Percentiles rank a stretch among this genome's conserved stretches.
Conservation (phyloP, 1,140 invertebrate species). For the Eurosta solidaginis region DNA sequence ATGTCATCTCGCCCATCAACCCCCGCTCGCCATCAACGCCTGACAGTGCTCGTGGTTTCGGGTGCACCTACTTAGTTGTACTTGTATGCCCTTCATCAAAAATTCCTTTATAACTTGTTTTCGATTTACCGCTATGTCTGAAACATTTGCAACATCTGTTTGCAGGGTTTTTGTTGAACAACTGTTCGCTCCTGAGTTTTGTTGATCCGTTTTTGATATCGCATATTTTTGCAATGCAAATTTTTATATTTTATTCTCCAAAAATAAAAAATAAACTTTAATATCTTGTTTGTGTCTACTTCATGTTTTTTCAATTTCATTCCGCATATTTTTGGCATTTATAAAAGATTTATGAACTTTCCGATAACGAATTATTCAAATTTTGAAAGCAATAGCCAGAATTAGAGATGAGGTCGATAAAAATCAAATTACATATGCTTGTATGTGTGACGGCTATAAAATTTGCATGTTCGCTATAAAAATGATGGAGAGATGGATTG, state of each 20-base stretch:
- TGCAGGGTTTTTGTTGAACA: background rate
- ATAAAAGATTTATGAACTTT: constrained; percentile 2
- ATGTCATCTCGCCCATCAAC: background rate
- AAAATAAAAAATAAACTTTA: no score
- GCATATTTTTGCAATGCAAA: background rate
- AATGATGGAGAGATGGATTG: no score
- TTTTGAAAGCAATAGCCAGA: background rate
- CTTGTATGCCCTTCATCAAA: background rate
- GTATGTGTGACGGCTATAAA: no score
- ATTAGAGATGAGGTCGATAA: background rate
- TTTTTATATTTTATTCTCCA: background rate
- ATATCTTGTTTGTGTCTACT: constrained; percentile 2
- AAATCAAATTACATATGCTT: no score
- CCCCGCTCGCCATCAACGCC: no score
- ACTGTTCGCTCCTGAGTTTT: background rate
- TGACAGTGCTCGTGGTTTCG: background rate
- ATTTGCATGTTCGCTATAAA: no score
- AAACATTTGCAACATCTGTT: background rate
- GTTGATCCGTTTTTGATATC: background rate
- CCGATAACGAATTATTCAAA: background rate
- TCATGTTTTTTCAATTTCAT: background rate
- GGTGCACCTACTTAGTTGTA: background rate
- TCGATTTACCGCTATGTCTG: background rate
- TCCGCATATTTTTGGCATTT: background rate
- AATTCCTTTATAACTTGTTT: background rate